Base-by-base conservation (phyloP, 2,888 invertebrate genomes). In the Phlogophora meticulosa region DNA sequence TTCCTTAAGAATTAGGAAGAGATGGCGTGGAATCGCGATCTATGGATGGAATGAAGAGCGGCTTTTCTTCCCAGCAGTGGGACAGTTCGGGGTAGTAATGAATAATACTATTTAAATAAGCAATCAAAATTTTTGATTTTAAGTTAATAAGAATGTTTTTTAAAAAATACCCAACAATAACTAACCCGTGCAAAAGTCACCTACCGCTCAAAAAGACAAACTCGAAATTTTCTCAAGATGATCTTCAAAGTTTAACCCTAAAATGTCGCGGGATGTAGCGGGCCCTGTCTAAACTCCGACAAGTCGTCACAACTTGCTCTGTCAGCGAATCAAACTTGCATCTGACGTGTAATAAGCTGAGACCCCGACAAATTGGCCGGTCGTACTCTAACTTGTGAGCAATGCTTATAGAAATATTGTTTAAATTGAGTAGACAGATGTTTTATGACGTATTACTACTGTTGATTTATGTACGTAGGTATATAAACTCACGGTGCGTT, bases 261-360 rank as follows among this genome's bases (percentile, higher is more conserved):
- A 72, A 76, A 71, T 58, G 60, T 61, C 58, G 49, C 17, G 51
- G 61, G 46, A 63, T 45, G 66, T 64, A 57, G 46, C 43, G 49
- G 55, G 62, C 66, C 36, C 56, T 49, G 64, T 60, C 61, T 36
- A 48, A 77, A 76, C 63, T 70, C 61, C 49, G 64, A 66, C 72
- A 75, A 75, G 70, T 64, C 64, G 53, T 78, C 78, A 57, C 72
- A 80, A 60, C 57, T 75, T 67, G 20, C 24, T 15, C 52, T 69
- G 64, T 57, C 75, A 49, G 63, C 38, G 49, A 74, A 67, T 71
- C 57, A 69, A 76, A 78, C 62, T 76, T 74, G 53, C 69, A 48
- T 32, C 45, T 59, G 53, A 79, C 70, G 66, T 45, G 58, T 55
- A 73, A 61, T 66, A 63, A 70, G 66, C 49, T 32, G n/a, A 3